Conservation (phyloP, 2,888 invertebrate species). For the Dimorphilus gyrociliatus region DNA sequence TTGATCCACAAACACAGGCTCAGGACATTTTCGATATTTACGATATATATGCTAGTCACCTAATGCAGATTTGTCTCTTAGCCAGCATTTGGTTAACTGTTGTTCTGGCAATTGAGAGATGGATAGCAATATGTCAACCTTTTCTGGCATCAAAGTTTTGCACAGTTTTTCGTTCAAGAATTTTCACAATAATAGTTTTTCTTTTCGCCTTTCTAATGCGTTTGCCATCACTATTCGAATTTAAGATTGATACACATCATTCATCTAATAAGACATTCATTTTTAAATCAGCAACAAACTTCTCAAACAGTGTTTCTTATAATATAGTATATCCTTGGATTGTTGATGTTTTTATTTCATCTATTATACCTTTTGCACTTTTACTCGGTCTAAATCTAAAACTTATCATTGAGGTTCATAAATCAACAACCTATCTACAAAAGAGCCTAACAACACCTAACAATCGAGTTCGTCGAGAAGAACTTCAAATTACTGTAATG, state of each 20-base stretch:
- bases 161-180: conserved; percentile 19
- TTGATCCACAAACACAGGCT: too few relatives aligned
- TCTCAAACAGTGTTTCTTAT: conserved; percentile 13
- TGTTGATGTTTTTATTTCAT: conserved; percentile 16
- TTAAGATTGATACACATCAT: conserved; percentile 9
- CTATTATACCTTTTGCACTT: conserved; percentile 22
- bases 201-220: conserved; percentile 15
- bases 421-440: conserved; percentile 25
- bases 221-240: conserved; percentile 21
- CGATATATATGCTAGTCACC: too few relatives aligned
- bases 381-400: conserved; percentile 23
- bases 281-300: conserved; percentile 9
- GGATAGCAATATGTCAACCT: conserved; percentile 32
- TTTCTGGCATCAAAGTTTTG: conserved; percentile 21
- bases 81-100: conserved; percentile 31
- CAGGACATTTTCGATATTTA: too few relatives aligned
- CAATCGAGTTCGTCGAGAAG: conserved; percentile 22
- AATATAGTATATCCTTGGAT: conserved; percentile 15
- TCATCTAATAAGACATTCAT: conserved; percentile 6
- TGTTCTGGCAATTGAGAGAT: conserved; percentile 29
- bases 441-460: conserved; percentile 12
- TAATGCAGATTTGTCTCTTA: conserved; percentile 16
- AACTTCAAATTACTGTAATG: conserved; percentile 31
- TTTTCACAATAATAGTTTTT: conserved; percentile 18
- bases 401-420: conserved; percentile 26